A percentile compares a stretch with the other conserved stretches of the same genome.
These are phyloP conservation scores for Cossypha caffra DNA, from an alignment of 2,797 vertebrate species.

Conservation along the genomic window DNA sequence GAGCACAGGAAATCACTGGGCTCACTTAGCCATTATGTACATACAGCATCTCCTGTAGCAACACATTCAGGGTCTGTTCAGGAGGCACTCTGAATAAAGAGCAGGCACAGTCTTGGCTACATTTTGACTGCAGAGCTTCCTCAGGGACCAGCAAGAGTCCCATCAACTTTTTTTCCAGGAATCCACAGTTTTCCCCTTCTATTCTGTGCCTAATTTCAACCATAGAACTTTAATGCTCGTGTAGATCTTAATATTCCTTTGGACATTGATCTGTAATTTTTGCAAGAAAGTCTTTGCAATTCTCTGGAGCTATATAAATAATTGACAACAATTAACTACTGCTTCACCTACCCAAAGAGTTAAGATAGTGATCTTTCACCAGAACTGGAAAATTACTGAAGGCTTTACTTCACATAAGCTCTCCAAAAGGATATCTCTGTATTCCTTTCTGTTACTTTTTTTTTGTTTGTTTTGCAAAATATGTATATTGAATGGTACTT, in stretches of 20 bases:
- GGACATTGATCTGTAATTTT: neutral
- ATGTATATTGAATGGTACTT: neutral
- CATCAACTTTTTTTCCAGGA: neutral
- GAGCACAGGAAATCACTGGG: neutral
- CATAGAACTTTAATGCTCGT: neutral
- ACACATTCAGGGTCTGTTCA: neutral
- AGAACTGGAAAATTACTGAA: slow-evolving; percentile 10
- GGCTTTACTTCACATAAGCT: neutral
- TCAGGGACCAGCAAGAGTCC: neutral
- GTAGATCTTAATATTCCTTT: neutral
- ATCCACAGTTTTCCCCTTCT: neutral
- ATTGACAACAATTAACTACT: slow-evolving; percentile 40
- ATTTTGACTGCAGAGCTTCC: neutral
- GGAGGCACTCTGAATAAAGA: neutral
- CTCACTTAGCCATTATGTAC: neutral
- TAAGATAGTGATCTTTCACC: neutral
- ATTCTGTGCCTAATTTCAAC: neutral
- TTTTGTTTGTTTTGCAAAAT: neutral
- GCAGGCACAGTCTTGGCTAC: neutral
- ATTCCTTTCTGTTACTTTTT: neutral
- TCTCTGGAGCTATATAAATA: slow-evolving; percentile 17
- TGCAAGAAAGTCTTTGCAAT: neutral
- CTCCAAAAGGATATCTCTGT: neutral
- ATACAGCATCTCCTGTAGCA: fast-evolving
- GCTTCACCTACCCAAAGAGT: slow-evolving; percentile 6